phyloP scores from a whole-genome alignment of 2,888 invertebrate genomes.

The Labia minor region DNA sequence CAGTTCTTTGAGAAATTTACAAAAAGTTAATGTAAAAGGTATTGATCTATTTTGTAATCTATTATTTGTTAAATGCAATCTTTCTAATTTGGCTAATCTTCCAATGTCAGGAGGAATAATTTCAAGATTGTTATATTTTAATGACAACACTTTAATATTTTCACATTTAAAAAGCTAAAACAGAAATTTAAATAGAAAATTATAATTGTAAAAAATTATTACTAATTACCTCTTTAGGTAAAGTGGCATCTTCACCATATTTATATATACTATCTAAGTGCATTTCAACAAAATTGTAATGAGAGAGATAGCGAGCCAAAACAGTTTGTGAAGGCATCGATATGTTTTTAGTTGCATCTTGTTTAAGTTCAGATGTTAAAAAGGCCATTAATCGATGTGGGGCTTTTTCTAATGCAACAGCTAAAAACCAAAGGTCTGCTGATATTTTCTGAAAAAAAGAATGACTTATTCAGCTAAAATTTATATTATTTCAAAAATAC shows the following conservation, averaged over 20 bases:
- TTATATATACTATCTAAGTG: slow-evolving; percentile 38
- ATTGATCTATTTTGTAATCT: slow-evolving; percentile 38
- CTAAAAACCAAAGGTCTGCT: slow-evolving; percentile 23
- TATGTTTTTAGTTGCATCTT: slow-evolving; percentile 18
- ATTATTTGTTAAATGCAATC: slow-evolving; percentile 38
- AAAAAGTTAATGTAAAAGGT: slow-evolving; percentile 38
- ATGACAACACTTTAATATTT: slow-evolving; percentile 35
- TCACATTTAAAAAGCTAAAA: slow-evolving; percentile 37
- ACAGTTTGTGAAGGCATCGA: slow-evolving; percentile 25
- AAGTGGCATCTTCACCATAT: slow-evolving; percentile 35
- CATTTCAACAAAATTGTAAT: slow-evolving; percentile 35
- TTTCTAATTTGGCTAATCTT: slow-evolving; percentile 35
- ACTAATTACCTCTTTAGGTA: slow-evolving; percentile 35
- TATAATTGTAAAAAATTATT: not conserved
- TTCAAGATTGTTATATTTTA: slow-evolving; percentile 38
- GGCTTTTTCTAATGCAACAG: slow-evolving; percentile 24
- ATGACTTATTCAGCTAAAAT: not conserved
- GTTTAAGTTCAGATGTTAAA: slow-evolving; percentile 24
- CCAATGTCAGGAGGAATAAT: slow-evolving; percentile 38
- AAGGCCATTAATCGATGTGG: slow-evolving; percentile 26
- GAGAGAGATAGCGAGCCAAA: slow-evolving; percentile 25
- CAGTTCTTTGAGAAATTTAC: slow-evolving; percentile 34
- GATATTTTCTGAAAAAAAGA: slow-evolving; percentile 20
- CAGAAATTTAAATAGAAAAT: slow-evolving; percentile 15
- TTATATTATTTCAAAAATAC: too few relatives aligned